Evolutionary conservation across 2,888 invertebrate species (phyloP), one percentile per base, ranked within the genome.

Genomic region (Oegoconia quadripuncta): DNA sequence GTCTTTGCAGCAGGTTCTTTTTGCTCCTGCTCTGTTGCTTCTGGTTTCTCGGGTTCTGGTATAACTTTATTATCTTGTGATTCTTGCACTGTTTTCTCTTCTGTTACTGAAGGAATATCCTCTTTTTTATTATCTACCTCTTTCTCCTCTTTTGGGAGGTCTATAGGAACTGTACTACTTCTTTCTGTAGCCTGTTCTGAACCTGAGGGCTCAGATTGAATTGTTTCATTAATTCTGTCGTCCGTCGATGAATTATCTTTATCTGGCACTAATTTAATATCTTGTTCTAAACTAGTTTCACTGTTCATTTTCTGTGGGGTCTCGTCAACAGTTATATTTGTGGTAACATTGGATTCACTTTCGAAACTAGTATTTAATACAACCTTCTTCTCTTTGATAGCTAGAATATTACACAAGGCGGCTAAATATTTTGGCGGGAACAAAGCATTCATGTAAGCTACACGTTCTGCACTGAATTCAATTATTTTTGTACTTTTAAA

Each of bases 341-440:
- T 75, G 61, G 84, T 88, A 60, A 78, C 78, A 52, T 88, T 88
- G 39, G 68, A 55, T 70, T 88, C 88, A 12, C 81, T 78, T 59
- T 89, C 89, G 42, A 88, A 89, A 57, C 90, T 92, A 1, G 89
- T 84, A 59, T 93, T 93, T 46, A 91, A 74, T 23, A 91, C 90
- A 11, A 91, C 90, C 73, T 91, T 91, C 53, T 90, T 90, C 54
- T 92, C 91, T 48, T 89, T 86, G 45, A 92, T 89, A 23, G 93
- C 93, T 41, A 95, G 68, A 22, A 92, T 88, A 73, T 95, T 95
- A 74, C 95, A 96, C 49, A 95, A 79, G 14, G 95, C 95, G 13
- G 93, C 92, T 50, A 95, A 78, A 70, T 93, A 93, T 58, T 91
- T 91, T 17, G 89, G 76, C 8, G 92, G 88, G 52, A 94, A 90